These are phyloP conservation scores for Reticulitermes lucifugus DNA, from an alignment of 2,888 invertebrate species.

Conservation along the genomic window DNA sequence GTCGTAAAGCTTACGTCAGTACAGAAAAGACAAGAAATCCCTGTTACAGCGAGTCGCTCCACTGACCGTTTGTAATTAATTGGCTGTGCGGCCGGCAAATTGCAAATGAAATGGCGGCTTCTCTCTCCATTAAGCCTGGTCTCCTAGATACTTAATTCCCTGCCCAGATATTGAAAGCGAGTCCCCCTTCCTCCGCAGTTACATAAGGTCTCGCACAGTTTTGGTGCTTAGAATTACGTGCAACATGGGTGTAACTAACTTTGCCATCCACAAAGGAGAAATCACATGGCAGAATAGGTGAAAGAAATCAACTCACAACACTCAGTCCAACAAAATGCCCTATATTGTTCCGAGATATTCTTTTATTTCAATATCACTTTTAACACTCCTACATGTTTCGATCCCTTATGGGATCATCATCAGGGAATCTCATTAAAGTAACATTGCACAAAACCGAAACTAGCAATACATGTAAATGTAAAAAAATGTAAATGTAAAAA, in stretches of 20 bases:
- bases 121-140: slow-evolving; percentile 35
- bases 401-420: too few species aligned
- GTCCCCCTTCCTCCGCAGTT: background rate
- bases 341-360: too few species aligned
- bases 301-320: too few species aligned
- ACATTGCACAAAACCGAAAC: too few species aligned
- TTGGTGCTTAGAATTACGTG: background rate
- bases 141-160: slow-evolving; percentile 39
- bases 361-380: too few species aligned
- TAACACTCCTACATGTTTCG: too few species aligned
- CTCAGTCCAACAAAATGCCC: too few species aligned
- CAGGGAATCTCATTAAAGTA: too few species aligned
- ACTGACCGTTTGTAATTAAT: slow-evolving; percentile 21
- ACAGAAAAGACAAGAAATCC: background rate
- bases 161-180: slow-evolving; percentile 36
- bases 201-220: slow-evolving; percentile 33
- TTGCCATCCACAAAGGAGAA: too few species aligned
- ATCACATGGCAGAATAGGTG: too few species aligned
- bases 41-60: background rate
- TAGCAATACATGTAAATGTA: too few species aligned
- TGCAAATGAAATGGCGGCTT: slow-evolving; percentile 38
- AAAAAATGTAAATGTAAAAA: too few species aligned
- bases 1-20: background rate
- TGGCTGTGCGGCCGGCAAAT: slow-evolving; percentile 12
- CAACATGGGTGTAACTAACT: slow-evolving; percentile 12